These are phyloP conservation scores for Gastrophryne carolinensis DNA, from an alignment of 2,797 vertebrate species.

Conservation along the genomic window DNA sequence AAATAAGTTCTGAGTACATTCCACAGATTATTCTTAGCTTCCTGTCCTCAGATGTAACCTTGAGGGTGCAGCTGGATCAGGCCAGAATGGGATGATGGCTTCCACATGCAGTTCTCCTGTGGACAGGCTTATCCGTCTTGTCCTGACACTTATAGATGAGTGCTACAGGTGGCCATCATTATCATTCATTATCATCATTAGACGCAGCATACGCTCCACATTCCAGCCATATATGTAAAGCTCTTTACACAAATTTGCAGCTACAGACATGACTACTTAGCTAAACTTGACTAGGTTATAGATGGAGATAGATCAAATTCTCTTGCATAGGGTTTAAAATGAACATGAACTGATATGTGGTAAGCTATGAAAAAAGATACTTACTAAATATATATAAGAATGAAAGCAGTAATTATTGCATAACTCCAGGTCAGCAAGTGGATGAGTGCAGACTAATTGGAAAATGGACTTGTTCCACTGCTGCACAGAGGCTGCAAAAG, in stretches of 20 bases:
- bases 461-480: too few species aligned
- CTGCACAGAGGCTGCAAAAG: too few species aligned
- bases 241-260: too few species aligned
- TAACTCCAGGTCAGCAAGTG: too few species aligned
- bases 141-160: background rate
- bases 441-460: too few species aligned
- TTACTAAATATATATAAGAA: too few species aligned
- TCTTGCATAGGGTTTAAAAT: background rate
- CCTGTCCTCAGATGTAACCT: constrained; percentile 19
- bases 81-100: background rate
- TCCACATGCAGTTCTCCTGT: background rate
- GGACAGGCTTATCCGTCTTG: background rate
- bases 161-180: background rate
- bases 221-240: too few species aligned
- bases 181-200: background rate
- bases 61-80: constrained; percentile 20
- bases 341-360: background rate
- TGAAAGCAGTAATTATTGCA: too few species aligned
- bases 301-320: background rate
- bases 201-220: too few species aligned
- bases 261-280: background rate
- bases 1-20: constrained; percentile 26
- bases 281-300: background rate
- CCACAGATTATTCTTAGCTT: constrained; percentile 33
- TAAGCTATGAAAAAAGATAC: too few species aligned